Conservation (phyloP, 2,113 vertebrate species). For the Scomber japonicus region DNA sequence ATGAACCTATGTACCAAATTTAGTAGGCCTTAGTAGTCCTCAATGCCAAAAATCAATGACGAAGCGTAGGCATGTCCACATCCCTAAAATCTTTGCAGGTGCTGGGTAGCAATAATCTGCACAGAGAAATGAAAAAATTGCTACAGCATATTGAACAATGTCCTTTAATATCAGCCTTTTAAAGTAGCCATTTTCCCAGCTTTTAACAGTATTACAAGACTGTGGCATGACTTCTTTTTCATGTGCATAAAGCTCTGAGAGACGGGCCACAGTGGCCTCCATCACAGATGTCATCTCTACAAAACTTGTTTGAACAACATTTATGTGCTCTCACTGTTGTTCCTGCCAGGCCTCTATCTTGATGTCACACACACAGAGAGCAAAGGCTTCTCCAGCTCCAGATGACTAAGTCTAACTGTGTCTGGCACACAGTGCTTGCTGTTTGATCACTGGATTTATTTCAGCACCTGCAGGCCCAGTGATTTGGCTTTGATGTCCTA, state of each 20-base stretch:
- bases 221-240: slow-evolving; percentile 4
- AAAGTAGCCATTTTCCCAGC: neutral
- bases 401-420: slow-evolving; percentile 11
- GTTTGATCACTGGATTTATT: slow-evolving; percentile 34
- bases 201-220: slow-evolving; percentile 2
- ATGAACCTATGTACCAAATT: too few relatives aligned
- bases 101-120: too few relatives aligned
- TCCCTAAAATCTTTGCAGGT: too few relatives aligned
- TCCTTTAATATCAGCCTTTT: neutral
- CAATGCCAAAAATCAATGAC: too few relatives aligned
- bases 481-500: slow-evolving; percentile 3
- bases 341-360: slow-evolving; percentile 9
- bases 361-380: slow-evolving; percentile 21
- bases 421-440: neutral
- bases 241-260: neutral
- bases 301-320: neutral
- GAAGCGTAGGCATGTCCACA: too few relatives aligned
- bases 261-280: neutral
- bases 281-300: neutral
- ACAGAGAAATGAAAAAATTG: too few relatives aligned
- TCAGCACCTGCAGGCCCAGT: slow-evolving; percentile 14
- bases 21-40: too few relatives aligned
- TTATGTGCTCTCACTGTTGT: neutral
- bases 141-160: slow-evolving; percentile 5
- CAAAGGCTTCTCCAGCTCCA: neutral